A percentile compares a stretch with the other conserved stretches of the same genome.
Conservation (phyloP, 1,140 invertebrate species). For the Ridgeia piscesae region DNA sequence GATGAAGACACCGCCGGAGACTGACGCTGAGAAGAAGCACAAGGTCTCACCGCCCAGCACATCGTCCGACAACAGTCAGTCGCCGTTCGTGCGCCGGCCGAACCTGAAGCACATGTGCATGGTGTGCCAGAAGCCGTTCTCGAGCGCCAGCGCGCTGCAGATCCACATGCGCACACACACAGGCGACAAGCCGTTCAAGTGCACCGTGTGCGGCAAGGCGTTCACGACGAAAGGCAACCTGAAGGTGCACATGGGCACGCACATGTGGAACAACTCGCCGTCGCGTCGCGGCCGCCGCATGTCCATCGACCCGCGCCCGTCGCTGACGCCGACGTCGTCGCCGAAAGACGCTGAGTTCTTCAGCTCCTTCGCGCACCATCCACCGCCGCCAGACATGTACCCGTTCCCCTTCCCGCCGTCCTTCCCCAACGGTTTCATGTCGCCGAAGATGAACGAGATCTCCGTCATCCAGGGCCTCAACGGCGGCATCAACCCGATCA, state of each 20-base stretch:
- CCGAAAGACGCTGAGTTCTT: slow-evolving; percentile 15
- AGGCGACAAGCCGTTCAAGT: slow-evolving; percentile 96
- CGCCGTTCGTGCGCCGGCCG: slow-evolving; percentile 35
- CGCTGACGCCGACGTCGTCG: slow-evolving; percentile 32
- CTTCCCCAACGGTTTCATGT: slow-evolving; percentile 54
- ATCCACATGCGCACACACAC: slow-evolving; percentile 99
- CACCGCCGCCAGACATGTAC: slow-evolving; percentile 80
- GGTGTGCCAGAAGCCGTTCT: slow-evolving; percentile 97
- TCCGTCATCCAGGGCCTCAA: slow-evolving; percentile 64
- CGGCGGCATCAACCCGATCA: slow-evolving; percentile 31
- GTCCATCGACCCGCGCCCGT: slow-evolving; percentile 74
- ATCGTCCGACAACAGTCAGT: slow-evolving; percentile 21
- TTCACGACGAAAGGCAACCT: slow-evolving; percentile 98
- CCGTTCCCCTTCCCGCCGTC: slow-evolving; percentile 66
- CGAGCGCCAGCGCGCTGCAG: slow-evolving; percentile 89
- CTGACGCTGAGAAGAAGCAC: background rate
- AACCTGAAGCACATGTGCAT: slow-evolving; percentile 87
- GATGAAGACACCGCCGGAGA: background rate
- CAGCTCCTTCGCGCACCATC: slow-evolving; percentile 67
- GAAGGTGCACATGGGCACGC: slow-evolving; percentile 97
- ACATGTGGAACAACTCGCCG: slow-evolving; percentile 93
- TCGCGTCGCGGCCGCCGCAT: slow-evolving; percentile 88
- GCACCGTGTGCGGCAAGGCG: slow-evolving; percentile 73
- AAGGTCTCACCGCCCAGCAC: background rate
- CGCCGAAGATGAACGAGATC: slow-evolving; percentile 67